Evolutionary conservation across 2,113 vertebrate genomes (phyloP), one percentile per base, ranked within the genome.

Genomic region (Gadus chalcogrammus): DNA sequence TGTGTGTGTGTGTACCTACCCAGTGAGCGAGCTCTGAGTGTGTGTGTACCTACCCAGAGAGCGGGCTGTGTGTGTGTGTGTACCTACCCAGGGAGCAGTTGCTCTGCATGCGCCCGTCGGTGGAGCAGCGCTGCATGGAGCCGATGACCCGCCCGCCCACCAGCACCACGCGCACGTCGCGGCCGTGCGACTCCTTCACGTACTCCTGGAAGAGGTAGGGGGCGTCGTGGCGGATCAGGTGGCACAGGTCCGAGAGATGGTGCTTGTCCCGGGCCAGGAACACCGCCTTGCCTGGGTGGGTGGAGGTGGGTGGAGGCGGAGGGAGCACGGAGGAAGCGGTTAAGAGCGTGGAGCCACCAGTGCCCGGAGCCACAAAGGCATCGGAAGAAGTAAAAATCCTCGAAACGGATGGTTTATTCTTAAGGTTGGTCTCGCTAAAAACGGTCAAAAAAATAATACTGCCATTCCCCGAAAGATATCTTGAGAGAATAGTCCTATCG

Each of bases 171-270:
- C 95, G 92, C 71, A 96, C 92, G 5, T 96, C 95, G 3, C 94
- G 93, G 9, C 95, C 95, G 0, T 96, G 95, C 0, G 94, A 95
- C 84, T 96, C 95, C 84, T 95, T 95, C 75, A 96, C 93, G 0
- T 96, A 96, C 84, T 96, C 94, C 88, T 96, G 95, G 83, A 96
- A 96, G 69, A 96, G 88, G 91, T 95, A 96, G 62, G 95, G 95
- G 13, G 94, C 93, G 0, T 96, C 94, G 1, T 96, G 95, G 64
- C 95, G 94, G 78, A 96, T 92, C 84, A 96, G 80, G 75, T 96
- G 95, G 80, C 94, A 95, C 83, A 96, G 89, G 82, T 96, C 95
- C 1, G 93, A 89, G 71, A 96, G 91, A 84, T 96, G 94, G 79
- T 93, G 94, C 71, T 96, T 96, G 82, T 96, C 95, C 78, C 94